Evolutionary conservation across 2,888 invertebrate species (phyloP), one percentile per base, ranked within the genome.

Genomic region (Eupithecia insigniata): DNA sequence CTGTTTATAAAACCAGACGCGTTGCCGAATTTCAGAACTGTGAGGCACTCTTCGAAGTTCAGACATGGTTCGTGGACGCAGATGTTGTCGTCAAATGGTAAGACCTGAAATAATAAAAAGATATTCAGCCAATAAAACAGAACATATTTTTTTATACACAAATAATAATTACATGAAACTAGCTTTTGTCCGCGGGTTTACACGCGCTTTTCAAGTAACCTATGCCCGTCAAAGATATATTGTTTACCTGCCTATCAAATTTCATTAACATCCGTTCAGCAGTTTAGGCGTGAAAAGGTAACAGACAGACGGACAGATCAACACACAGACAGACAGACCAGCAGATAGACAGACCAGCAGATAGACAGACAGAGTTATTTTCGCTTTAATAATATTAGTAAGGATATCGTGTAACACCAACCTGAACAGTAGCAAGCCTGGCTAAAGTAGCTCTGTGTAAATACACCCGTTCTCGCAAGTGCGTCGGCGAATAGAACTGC

Each of bases 81-180:
- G 0, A 99, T 95, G 91, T 99, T 99, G 88, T 99, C 99, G 85
- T 99, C 99, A 89, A 99, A 99, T 0, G 99, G 99, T 12, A 99
- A 91, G 0, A 99, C 98, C 95, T 97, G 81, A 8, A 70, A 64
- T 22, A 26, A 10, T 1, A 39, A 22, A 43, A 10, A n/a, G 7
- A 10, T 3, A 46, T n/a, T 46, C 0, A 0, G 46, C 22, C 1
- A 22, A 46, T 43, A 16, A 39, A 39, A 39, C 4, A n/a, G 18
- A 43, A 43, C 18, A 43, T 18, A n/a, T 39, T 0, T 4, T 3
- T 39, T 16, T 5, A 16, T 2, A 39, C 39, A 1, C 39, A 39
- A 39, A 8, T 36, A 12, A 36, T 36, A 36, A 36, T 36, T 36
- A 32, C 7, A 4, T 34, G 10, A 34, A 34, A 34, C 2, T 30